phyloP scores from a whole-genome alignment of 2,888 invertebrate genomes.

The Gymnosoma rotundatum region DNA sequence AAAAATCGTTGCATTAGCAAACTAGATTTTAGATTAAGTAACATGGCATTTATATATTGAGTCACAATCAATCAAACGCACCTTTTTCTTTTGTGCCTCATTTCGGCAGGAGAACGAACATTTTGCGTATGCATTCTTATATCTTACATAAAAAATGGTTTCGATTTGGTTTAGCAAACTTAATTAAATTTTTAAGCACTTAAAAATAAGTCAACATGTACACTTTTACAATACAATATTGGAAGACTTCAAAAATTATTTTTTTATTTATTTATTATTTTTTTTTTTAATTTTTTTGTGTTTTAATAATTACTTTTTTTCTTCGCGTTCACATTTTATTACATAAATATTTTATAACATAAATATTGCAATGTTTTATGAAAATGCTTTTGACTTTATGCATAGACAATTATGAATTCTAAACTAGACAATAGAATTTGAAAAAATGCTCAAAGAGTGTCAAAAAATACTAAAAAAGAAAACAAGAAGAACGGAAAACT shows the following conservation, averaged over 20 bases:
- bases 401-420: slow-evolving; percentile 56
- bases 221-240: slow-evolving; percentile 2
- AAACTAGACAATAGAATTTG: slow-evolving; percentile 40
- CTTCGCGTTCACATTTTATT: neutral
- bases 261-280: neutral
- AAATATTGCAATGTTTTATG: neutral
- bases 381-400: slow-evolving; percentile 40
- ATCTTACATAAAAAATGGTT: neutral
- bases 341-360: neutral
- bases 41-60: neutral
- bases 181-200: neutral
- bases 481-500: slow-evolving; percentile 16
- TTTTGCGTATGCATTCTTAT: slow-evolving; percentile 76
- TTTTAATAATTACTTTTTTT: neutral
- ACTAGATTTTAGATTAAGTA: neutral
- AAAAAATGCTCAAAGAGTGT: slow-evolving; percentile 42
- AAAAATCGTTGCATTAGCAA: slow-evolving; percentile 4
- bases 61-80: slow-evolving; percentile 66
- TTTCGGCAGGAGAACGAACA: slow-evolving; percentile 80
- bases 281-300: neutral
- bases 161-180: neutral
- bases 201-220: neutral
- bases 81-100: slow-evolving; percentile 81
- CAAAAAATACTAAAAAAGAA: slow-evolving; percentile 29
- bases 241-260: neutral